phyloP scores from a whole-genome alignment of 2,888 invertebrate genomes.

The Lumbricus terrestris region DNA sequence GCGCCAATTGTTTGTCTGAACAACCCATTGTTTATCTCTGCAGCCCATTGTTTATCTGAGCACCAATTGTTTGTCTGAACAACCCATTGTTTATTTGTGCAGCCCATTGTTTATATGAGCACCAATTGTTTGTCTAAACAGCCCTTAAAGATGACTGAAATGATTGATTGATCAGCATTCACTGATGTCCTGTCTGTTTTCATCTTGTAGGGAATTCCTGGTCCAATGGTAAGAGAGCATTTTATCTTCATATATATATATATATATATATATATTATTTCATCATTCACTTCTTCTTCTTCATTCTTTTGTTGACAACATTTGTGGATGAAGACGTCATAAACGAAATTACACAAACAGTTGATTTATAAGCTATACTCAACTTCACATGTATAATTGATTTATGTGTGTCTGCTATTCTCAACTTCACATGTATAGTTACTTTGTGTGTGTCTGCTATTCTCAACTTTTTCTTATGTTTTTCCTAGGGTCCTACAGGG shows the following conservation, averaged over 20 bases:
- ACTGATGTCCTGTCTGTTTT: not conserved
- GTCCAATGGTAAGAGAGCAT: slow-evolving; percentile 7
- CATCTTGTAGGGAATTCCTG: slow-evolving; percentile 22
- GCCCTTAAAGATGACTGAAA: no score
- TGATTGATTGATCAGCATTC: no score
- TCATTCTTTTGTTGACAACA: not conserved
- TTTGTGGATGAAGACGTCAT: not conserved
- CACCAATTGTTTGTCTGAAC: not conserved
- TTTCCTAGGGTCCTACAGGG: slow-evolving; percentile 20
- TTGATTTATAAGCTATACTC: not conserved
- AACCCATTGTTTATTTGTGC: not conserved
- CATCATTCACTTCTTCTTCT: no score
- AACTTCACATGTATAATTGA: no score
- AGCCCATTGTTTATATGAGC: no score
- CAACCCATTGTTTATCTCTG: no score
- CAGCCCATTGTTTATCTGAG: no score
- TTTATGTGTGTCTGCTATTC: not conserved
- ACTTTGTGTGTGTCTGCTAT: not conserved
- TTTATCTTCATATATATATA: no score
- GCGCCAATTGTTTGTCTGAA: not conserved
- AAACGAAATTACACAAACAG: not conserved
- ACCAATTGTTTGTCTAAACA: no score
- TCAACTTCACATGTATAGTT: not conserved
- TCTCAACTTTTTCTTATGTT: not conserved
- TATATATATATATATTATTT: no score